Conservation (phyloP, 2,888 invertebrate genomes). For the Schizaphis graminum region DNA sequence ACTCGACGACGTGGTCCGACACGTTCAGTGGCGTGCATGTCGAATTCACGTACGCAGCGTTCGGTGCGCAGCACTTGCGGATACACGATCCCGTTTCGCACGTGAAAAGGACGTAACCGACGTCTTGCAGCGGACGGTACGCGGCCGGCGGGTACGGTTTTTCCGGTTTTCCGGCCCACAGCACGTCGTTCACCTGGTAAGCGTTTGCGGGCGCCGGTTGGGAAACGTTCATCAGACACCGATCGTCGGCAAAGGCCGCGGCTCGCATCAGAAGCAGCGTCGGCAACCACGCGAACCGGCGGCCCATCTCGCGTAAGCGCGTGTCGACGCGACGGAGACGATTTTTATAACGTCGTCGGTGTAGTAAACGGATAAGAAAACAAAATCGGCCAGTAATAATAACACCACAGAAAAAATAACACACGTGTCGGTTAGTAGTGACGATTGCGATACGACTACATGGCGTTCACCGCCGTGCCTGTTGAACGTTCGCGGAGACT, state of each 20-base stretch:
- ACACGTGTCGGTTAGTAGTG: neutral
- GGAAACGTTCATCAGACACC: constrained; percentile 31
- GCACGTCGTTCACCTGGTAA: neutral
- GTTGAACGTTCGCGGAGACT: neutral
- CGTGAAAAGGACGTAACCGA: constrained; percentile 43
- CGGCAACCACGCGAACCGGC: neutral
- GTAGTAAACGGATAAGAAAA: neutral
- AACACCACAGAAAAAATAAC: neutral
- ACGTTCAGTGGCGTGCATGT: neutral
- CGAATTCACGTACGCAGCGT: neutral
- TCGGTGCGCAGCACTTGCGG: constrained; percentile 25
- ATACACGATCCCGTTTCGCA: constrained; percentile 8
- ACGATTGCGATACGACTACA: neutral
- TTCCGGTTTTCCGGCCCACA: neutral
- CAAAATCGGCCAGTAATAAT: neutral
- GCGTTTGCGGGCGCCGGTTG: neutral
- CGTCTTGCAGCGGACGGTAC: neutral
- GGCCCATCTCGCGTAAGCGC: neutral
- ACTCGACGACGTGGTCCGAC: neutral
- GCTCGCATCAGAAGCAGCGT: neutral
- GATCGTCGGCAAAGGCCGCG: neutral
- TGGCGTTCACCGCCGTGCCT: neutral
- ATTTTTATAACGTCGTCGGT: neutral
- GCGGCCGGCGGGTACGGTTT: neutral
- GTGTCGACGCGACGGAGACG: neutral